phyloP scores from a whole-genome alignment of 2,113 vertebrate genomes.

The Peucedramus taeniatus region DNA sequence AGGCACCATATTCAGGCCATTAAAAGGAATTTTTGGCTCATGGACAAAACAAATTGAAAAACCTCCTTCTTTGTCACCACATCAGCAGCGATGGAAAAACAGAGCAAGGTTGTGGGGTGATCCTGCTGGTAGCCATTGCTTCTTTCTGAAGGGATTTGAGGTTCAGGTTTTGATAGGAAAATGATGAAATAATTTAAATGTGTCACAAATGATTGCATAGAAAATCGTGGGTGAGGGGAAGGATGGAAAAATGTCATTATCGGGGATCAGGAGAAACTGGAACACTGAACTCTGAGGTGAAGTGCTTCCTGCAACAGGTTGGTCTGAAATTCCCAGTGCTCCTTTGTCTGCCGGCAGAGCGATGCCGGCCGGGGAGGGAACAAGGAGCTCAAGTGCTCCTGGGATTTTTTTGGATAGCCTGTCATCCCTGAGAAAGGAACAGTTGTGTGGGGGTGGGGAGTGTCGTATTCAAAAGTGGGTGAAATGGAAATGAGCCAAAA shows the following conservation, averaged over 20 bases:
- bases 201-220: not conserved
- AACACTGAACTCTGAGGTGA: not conserved
- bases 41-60: slow-evolving; percentile 43
- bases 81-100: not conserved
- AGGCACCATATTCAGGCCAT: slow-evolving; percentile 1
- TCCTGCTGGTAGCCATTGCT: not conserved
- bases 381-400: not conserved
- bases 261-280: not conserved
- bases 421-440: not conserved
- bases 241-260: accelerated
- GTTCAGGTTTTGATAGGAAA: not conserved
- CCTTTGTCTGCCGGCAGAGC: not conserved
- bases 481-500: slow-evolving; percentile 21
- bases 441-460: slow-evolving; percentile 26
- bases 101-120: not conserved
- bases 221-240: not conserved
- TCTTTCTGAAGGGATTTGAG: not conserved
- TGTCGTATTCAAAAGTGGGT: slow-evolving; percentile 30
- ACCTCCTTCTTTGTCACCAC: slow-evolving; percentile 15
- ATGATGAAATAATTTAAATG: not conserved
- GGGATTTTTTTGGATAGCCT: not conserved
- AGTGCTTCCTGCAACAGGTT: not conserved
- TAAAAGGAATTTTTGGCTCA: slow-evolving; percentile 36
- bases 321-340: not conserved
- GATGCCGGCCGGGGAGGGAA: not conserved